Evolutionary conservation across 2,113 vertebrate species (phyloP), one percentile per base, ranked within the genome.

Genomic region (Grus americana): DNA sequence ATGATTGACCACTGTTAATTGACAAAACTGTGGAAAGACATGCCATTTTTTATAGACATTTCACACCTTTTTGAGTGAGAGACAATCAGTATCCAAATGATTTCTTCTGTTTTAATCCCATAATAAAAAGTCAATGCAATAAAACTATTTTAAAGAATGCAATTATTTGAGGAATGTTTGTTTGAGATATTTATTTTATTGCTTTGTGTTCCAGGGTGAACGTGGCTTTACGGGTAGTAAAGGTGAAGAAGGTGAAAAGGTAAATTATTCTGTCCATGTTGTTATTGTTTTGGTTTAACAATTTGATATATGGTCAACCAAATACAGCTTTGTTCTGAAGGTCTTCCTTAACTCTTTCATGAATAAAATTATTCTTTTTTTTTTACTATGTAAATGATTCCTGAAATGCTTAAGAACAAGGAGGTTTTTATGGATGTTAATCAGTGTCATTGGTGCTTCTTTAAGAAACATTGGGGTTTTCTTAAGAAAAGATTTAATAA

Each of bases 181-280:
- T 75, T 79, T 78, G 55, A 73, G 26, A 50, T 86, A 80, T 93
- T 75, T 79, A 22, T 58, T 62, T 78, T 50, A 94, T 46, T 38
- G 7, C n/a, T 86, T 86, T 93, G 7, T 96, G 47, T 91, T 96
- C 19, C 83, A 98, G 98, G 98, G 98, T 95, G 98, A 98, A 27
- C 97, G 36, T 96, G 98, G 98, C 54, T 93, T 96, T 57, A 58
- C 81, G 7, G 98, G 98, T 79, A 96, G 47, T 70, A 98, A 98
- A 97, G 98, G 98, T 80, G 96, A 98, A 94, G 88, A 49, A 88
- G 98, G 98, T 46, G 93, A 97, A 96, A 97, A 98, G 98, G 98
- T 98, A 98, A 97, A 81, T 90, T 54, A 46, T 85, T 61, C 75
- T 58, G n/a, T 47, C 50, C 6, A 1, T 44, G 15, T 20, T 59